Conservation (phyloP, 2,113 vertebrate genomes). For the Poecile atricapillus region DNA sequence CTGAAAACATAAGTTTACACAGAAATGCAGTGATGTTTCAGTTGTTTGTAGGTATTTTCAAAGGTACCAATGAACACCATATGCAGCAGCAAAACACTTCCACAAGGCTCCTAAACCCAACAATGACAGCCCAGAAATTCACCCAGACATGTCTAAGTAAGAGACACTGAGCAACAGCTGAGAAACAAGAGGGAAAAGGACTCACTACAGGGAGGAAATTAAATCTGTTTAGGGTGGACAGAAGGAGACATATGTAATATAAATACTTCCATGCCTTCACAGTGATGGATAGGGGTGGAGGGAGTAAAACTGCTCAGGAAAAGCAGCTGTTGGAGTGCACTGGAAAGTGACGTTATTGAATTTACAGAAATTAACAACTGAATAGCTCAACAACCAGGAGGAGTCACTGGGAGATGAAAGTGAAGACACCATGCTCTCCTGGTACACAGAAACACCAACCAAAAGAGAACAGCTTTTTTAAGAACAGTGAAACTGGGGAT, state of each 20-base stretch:
- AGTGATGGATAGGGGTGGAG: background rate
- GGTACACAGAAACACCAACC: background rate
- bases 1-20: background rate
- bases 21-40: background rate
- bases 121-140: background rate
- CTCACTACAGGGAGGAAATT: background rate
- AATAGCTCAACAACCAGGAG: background rate
- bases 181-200: background rate
- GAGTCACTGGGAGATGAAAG: background rate
- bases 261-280: background rate
- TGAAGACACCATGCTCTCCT: background rate
- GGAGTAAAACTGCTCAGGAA: background rate
- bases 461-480: background rate
- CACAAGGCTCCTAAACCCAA: background rate
- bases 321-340: background rate
- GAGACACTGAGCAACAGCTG: background rate
- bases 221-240: background rate
- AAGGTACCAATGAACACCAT: background rate
- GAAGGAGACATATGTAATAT: background rate
- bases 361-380: background rate
- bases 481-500: background rate
- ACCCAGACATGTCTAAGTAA: background rate
- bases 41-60: background rate
- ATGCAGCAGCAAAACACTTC: background rate
- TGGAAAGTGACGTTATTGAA: background rate